These are phyloP conservation scores for Lepidostoma basale DNA, from an alignment of 1,140 invertebrate species.

Conservation along the genomic window DNA sequence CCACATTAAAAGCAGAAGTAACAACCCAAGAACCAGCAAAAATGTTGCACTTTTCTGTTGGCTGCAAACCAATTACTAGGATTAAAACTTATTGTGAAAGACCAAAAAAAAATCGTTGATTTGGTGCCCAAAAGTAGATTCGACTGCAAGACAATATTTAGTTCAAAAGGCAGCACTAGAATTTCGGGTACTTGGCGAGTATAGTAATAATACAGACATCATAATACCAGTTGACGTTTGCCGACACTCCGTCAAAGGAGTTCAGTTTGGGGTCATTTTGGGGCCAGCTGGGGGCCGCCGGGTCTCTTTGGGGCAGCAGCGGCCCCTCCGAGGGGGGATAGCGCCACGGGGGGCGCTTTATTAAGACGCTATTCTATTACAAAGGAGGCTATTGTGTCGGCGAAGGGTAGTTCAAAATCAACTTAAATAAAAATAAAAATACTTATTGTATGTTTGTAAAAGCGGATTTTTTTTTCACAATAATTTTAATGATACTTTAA, in stretches of 20 bases:
- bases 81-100: background rate
- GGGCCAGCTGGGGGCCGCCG: background rate
- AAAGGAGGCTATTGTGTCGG: slow-evolving; percentile 36
- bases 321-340: slow-evolving; percentile 31
- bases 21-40: too few relatives aligned
- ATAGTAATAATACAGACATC: slow-evolving; percentile 22
- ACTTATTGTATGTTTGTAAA: background rate
- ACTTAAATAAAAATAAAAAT: background rate
- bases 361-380: slow-evolving; percentile 46
- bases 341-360: slow-evolving; percentile 42
- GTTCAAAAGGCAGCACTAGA: background rate
- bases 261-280: background rate
- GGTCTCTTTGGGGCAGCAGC: background rate
- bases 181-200: too few relatives aligned
- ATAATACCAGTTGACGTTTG: slow-evolving; percentile 15
- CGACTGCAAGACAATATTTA: background rate
- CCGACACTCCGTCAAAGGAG: slow-evolving; percentile 11
- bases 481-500: background rate
- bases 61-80: too few relatives aligned
- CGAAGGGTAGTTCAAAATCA: slow-evolving; percentile 28
- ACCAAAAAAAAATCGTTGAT: background rate
- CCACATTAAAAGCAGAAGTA: too few relatives aligned
- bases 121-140: background rate
- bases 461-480: background rate
- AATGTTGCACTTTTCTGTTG: too few relatives aligned